These are phyloP conservation scores for Malaclemys terrapin DNA, from an alignment of 2,113 vertebrate species.

Conservation along the genomic window DNA sequence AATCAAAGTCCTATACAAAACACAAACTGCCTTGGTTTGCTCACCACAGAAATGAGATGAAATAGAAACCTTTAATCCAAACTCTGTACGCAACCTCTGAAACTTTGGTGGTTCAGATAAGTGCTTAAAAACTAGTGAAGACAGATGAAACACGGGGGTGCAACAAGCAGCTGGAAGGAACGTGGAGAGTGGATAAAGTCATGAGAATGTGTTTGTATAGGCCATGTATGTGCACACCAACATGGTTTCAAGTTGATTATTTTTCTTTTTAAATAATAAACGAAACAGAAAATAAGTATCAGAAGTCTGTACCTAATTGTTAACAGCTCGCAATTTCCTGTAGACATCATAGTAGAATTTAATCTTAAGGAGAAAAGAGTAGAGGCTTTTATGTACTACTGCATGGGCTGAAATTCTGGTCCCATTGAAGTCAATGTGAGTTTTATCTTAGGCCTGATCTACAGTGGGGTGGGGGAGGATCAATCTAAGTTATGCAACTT, in stretches of 20 bases:
- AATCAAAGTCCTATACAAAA: neutral
- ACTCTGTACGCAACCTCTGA: neutral
- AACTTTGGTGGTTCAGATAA: neutral
- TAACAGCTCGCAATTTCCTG: constrained; percentile 4
- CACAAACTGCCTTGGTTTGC: neutral
- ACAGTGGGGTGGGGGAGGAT: too few species aligned
- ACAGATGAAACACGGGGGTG: neutral
- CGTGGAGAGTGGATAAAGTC: neutral
- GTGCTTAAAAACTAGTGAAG: neutral
- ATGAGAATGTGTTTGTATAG: neutral
- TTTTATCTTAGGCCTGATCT: neutral
- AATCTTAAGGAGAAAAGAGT: neutral
- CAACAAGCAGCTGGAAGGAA: neutral
- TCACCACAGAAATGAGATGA: neutral
- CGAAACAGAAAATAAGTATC: neutral
- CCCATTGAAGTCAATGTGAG: neutral
- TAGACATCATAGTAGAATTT: neutral
- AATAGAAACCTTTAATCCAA: neutral
- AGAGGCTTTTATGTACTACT: neutral
- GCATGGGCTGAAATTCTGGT: neutral
- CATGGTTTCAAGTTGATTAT: neutral
- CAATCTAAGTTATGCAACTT: too few species aligned
- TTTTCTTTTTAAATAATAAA: neutral
- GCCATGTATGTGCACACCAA: neutral
- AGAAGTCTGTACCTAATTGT: neutral